phyloP scores from a whole-genome alignment of 2,113 vertebrate species.

The Miniopterus natalensis region DNA sequence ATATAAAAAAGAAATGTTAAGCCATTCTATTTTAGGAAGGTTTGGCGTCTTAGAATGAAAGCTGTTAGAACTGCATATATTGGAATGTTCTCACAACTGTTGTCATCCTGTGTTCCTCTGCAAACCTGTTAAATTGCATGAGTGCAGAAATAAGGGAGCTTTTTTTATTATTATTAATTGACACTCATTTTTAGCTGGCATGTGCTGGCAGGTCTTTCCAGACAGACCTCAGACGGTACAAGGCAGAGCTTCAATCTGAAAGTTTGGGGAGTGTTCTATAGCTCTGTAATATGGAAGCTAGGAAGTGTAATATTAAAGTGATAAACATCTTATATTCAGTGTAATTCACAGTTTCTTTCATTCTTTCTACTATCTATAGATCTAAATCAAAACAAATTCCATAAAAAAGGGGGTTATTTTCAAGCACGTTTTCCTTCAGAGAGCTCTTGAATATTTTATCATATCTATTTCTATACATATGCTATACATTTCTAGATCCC shows the following conservation, averaged over 20 bases:
- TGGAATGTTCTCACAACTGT: constrained; percentile 85
- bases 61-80: constrained; percentile 82
- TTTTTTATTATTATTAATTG: constrained; percentile 90
- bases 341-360: constrained; percentile 89
- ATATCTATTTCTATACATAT: constrained; percentile 83
- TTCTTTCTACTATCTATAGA: constrained; percentile 87
- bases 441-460: constrained; percentile 85
- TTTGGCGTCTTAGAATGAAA: constrained; percentile 86
- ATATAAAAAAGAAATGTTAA: constrained; percentile 82
- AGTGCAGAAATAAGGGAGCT: constrained; percentile 84
- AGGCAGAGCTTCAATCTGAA: constrained; percentile 84
- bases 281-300: constrained; percentile 83
- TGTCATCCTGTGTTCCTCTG: constrained; percentile 80
- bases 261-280: constrained; percentile 87
- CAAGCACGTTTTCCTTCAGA: constrained; percentile 84
- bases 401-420: constrained; percentile 87
- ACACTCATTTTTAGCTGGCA: constrained; percentile 89
- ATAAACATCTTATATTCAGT: constrained; percentile 87
- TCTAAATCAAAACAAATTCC: constrained; percentile 90
- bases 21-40: constrained; percentile 84
- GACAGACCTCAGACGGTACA: constrained; percentile 79
- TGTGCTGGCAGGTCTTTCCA: constrained; percentile 89
- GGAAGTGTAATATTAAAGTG: constrained; percentile 89
- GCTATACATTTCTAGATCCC: constrained; percentile 80
- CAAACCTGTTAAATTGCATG: constrained; percentile 88